Percentiles rank a stretch among this genome's conserved stretches.
These are phyloP conservation scores for Drosophila watanabei DNA, from an alignment of 1,140 invertebrate species.

Conservation along the genomic window DNA sequence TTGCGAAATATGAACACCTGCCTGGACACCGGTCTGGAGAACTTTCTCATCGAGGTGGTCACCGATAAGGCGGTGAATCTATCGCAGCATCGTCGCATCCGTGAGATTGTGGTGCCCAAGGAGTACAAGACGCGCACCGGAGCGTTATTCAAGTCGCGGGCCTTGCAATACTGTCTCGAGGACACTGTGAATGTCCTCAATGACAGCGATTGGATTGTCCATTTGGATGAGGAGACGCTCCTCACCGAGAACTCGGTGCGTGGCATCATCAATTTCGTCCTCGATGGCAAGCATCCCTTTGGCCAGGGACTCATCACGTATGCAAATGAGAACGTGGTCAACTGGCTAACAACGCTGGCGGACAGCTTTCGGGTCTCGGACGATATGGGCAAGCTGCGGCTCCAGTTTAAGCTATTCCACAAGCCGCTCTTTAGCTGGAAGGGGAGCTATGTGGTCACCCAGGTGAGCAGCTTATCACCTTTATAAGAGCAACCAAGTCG, in stretches of 20 bases:
- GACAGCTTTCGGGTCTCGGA: constrained; percentile 98
- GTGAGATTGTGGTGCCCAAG: constrained; percentile 95
- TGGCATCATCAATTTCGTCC: constrained; percentile 98
- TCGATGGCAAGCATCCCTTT: constrained; percentile 97
- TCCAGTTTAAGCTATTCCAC: constrained; percentile 97
- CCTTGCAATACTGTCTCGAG: constrained; percentile 98
- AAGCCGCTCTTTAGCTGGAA: constrained; percentile 99
- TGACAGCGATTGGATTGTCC: constrained; percentile 98
- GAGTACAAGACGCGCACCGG: constrained; percentile 95
- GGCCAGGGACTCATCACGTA: constrained; percentile 99
- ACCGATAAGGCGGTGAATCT: constrained; percentile 95
- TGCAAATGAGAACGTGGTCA: constrained; percentile 98
- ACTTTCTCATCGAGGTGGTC: constrained; percentile 98
- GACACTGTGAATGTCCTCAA: constrained; percentile 94
- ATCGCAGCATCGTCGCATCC: constrained; percentile 89
- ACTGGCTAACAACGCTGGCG: constrained; percentile 98
- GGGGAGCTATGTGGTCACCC: constrained; percentile 97
- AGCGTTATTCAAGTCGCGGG: constrained; percentile 97
- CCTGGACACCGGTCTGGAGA: constrained; percentile 95
- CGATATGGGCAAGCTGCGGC: constrained; percentile 97
- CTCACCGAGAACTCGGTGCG: constrained; percentile 96
- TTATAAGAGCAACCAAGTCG: constrained; percentile 5
- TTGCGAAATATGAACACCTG: constrained; percentile 95
- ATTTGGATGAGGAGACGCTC: constrained; percentile 98
- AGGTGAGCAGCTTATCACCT: constrained; percentile 87